These are phyloP conservation scores for Dicrurus megarhynchus DNA, from an alignment of 2,113 vertebrate genomes.

Conservation along the genomic window DNA sequence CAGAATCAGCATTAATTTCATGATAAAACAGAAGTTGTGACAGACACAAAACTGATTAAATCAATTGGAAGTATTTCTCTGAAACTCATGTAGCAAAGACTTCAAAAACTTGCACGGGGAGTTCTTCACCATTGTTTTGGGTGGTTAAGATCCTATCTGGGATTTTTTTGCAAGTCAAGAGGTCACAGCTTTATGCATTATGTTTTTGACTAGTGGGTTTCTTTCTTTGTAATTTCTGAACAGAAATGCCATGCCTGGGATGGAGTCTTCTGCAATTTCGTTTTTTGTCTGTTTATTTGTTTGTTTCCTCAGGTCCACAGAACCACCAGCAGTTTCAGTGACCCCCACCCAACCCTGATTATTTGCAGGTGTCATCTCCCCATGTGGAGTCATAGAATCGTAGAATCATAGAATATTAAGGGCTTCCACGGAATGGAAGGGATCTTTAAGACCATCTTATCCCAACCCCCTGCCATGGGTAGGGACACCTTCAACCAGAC, in stretches of 20 bases:
- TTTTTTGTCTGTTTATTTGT: neutral
- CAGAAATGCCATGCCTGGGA: neutral
- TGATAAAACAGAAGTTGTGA: neutral
- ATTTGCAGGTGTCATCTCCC: neutral
- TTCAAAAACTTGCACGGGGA: accelerated
- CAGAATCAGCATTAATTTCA: neutral
- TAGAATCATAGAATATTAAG: neutral
- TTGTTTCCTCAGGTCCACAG: too few species aligned
- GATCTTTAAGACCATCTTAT: too few species aligned
- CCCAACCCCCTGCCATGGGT: too few species aligned
- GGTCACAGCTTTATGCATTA: accelerated
- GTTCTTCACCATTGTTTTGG: neutral
- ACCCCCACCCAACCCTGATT: accelerated
- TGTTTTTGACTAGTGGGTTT: neutral
- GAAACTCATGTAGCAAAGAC: neutral
- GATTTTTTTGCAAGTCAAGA: neutral
- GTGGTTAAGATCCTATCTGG: too few species aligned
- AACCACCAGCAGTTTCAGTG: neutral
- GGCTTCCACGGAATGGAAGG: neutral
- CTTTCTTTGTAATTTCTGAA: neutral
- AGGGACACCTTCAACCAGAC: neutral
- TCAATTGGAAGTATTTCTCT: neutral
- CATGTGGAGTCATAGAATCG: accelerated
- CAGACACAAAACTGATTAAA: neutral
- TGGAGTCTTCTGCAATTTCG: accelerated